phyloP scores from a whole-genome alignment of 1,140 invertebrate species.

The Brachionus plicatilis region DNA sequence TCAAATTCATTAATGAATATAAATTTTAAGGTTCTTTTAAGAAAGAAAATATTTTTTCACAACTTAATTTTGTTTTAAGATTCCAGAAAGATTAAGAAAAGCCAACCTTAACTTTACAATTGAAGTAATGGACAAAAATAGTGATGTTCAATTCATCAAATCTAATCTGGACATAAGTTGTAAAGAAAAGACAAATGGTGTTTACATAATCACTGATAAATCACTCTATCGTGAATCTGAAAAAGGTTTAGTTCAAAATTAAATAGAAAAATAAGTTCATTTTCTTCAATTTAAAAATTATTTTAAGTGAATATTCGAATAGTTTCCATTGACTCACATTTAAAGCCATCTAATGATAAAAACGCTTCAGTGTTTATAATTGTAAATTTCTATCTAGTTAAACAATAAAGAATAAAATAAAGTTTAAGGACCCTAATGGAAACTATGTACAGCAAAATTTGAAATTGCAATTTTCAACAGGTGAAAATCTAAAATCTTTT shows the following conservation, averaged over 20 bases:
- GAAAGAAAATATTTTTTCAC: background rate
- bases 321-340: background rate
- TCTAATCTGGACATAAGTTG: background rate
- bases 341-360: background rate
- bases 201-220: constrained; percentile 12
- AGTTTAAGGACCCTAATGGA: background rate
- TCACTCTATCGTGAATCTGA: background rate
- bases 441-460: background rate
- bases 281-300: background rate
- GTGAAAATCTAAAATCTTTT: background rate
- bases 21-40: background rate
- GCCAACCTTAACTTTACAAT: background rate
- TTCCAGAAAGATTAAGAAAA: background rate
- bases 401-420: background rate
- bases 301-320: background rate
- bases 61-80: background rate
- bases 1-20: background rate
- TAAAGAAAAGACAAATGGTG: background rate
- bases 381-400: background rate
- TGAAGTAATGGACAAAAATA: background rate
- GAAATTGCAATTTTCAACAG: background rate
- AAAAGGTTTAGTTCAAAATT: background rate
- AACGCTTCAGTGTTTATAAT: background rate
- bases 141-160: background rate
- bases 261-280: background rate